phyloP scores from a whole-genome alignment of 2,797 vertebrate genomes.

The Sarcoramphus papa region DNA sequence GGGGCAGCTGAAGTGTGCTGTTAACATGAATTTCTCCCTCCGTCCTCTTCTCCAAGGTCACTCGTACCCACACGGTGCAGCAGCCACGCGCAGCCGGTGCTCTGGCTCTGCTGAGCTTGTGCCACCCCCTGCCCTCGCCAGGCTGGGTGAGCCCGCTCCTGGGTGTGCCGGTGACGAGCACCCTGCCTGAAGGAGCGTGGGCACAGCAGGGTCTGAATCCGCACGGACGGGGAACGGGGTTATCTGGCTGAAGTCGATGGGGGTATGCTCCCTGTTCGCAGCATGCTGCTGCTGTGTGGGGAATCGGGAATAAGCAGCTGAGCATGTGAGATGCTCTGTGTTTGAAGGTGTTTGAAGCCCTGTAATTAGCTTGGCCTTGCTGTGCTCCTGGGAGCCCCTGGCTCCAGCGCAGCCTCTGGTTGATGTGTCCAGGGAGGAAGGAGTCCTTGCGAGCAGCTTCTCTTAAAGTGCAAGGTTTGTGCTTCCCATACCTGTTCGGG shows the following conservation, averaged over 20 bases:
- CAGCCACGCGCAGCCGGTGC: accelerated
- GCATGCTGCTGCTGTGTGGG: neutral
- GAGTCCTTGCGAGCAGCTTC: neutral
- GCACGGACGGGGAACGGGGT: accelerated
- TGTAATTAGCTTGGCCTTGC: neutral
- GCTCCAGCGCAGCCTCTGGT: neutral
- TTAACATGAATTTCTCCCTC: neutral
- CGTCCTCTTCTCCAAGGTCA: neutral
- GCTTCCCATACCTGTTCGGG: neutral
- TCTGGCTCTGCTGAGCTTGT: neutral
- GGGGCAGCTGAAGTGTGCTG: neutral
- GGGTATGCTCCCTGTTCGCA: neutral
- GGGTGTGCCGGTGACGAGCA: neutral
- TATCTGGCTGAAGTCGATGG: neutral
- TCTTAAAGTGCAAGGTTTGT: neutral
- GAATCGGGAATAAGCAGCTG: neutral
- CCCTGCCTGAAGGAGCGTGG: neutral
- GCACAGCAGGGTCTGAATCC: neutral
- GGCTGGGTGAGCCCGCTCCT: neutral
- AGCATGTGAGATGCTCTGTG: neutral
- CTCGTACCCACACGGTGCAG: accelerated
- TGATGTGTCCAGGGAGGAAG: neutral
- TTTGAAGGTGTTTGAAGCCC: neutral
- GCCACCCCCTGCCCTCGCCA: neutral
- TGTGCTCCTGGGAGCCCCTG: neutral